These are phyloP conservation scores for Xenotilapia leptura DNA, from an alignment of 2,113 vertebrate genomes.

Conservation along the genomic window DNA sequence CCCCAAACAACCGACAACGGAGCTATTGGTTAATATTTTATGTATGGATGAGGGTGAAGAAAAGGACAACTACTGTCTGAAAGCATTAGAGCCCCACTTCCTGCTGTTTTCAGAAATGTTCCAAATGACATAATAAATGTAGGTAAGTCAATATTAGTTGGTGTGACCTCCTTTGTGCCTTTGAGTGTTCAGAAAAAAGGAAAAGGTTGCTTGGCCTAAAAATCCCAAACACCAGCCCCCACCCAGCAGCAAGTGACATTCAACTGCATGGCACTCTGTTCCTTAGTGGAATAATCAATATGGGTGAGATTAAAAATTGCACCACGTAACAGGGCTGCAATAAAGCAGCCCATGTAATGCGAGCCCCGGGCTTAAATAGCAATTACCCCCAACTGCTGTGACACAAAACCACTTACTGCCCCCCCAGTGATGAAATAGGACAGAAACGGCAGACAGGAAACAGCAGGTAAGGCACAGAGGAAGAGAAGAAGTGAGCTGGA, in stretches of 20 bases:
- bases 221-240: background rate
- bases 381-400: constrained; percentile 33
- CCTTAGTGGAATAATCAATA: constrained; percentile 24
- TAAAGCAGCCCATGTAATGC: constrained; percentile 19
- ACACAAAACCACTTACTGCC: constrained; percentile 24
- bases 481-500: background rate
- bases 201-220: constrained; percentile 2
- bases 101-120: background rate
- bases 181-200: background rate
- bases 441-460: background rate
- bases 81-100: background rate
- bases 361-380: constrained; percentile 31
- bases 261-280: background rate
- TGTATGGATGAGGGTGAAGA: constrained; percentile 21
- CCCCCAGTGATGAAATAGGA: background rate
- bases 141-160: background rate
- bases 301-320: background rate
- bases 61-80: constrained; percentile 27
- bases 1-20: background rate
- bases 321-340: constrained; percentile 7
- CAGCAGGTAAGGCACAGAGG: background rate
- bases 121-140: background rate
- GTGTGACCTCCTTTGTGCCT: constrained; percentile 2
- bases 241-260: background rate
- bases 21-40: constrained; percentile 37